Evolutionary conservation across 2,888 invertebrate genomes (phyloP).

Genomic region (Aleiodes leptofemur): DNA sequence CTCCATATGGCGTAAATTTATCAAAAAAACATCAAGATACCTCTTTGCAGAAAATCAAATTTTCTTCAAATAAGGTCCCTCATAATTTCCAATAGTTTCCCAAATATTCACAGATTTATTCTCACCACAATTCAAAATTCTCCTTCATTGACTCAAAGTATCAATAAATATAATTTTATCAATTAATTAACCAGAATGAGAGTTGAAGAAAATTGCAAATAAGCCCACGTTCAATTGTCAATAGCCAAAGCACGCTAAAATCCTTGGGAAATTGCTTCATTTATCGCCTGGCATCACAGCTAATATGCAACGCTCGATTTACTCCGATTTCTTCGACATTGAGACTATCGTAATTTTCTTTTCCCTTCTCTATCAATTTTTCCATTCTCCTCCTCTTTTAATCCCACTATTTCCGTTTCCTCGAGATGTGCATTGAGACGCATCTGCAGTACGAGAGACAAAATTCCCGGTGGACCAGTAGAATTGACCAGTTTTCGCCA

Average conservation of each 20-base stretch:
- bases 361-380: not conserved
- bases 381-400: not conserved
- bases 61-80: too few relatives aligned
- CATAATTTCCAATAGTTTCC: too few relatives aligned
- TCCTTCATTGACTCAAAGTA: too few relatives aligned
- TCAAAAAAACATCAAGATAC: too few relatives aligned
- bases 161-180: too few relatives aligned
- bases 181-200: too few relatives aligned
- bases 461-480: slow-evolving; percentile 7
- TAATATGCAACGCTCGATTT: slow-evolving; percentile 54
- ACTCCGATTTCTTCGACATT: slow-evolving; percentile 49
- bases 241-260: slow-evolving; percentile 60
- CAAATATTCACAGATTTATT: too few relatives aligned
- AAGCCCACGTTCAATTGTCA: slow-evolving; percentile 42
- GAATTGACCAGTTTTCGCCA: slow-evolving; percentile 8
- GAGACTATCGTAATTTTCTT: slow-evolving; percentile 43
- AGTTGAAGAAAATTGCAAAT: too few relatives aligned
- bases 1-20: too few relatives aligned
- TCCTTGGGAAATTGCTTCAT: slow-evolving; percentile 66
- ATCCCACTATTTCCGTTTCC: slow-evolving; percentile 17
- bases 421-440: slow-evolving; percentile 23
- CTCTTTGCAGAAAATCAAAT: too few relatives aligned
- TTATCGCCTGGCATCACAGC: slow-evolving; percentile 62
- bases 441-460: slow-evolving; percentile 14
- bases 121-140: too few relatives aligned